Base-by-base conservation (phyloP, 2,797 vertebrate species). In the Micromesistius poutassou region DNA sequence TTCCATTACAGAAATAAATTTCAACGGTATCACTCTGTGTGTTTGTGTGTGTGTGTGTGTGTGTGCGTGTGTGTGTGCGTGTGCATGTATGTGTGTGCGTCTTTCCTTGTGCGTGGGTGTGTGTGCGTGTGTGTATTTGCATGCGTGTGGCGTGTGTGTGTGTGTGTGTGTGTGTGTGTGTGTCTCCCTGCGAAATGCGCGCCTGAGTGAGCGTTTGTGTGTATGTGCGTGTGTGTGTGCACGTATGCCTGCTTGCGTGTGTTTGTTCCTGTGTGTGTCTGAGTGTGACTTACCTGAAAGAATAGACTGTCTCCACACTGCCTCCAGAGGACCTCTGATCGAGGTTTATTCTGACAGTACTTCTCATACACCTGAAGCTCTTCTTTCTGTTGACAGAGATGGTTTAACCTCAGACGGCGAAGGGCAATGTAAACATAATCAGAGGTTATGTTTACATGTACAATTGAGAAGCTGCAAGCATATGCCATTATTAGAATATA, bases 331-430 rank as follows among this genome's bases (percentile, higher is more conserved):
- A 96, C 94, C 88, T 95, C 96, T 22, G 97, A 97, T 74, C 95
- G 94, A 0, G 97, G 97, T 78, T 98, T 98, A 84, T 98, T 99
- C 91, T 97, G 95, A 88, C 97, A 98, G 87, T 98, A 98, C 88
- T 97, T 97, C 90, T 98, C 96, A 89, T 98, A 99, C 87, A 98
- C 95, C 88, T 98, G 96, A 78, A 99, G 94, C 84, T 98, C 97
- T 89, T 98, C 97, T 91, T 98, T 98, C 97, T 99, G 89, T 72
- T 8, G 84, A 80, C 55, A 78, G 35, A 62, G 1, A 62, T 9
- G n/a, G 55, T 55, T 55, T 55, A 55, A 62, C 50, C 50, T 22
- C 16, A 16, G 4, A 16, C 14, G 46, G 14, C 14, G 14, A 14
- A 55, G 0, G 16, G 46, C 14, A 19, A 6, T 4, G 46, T 9